Percentiles rank a stretch among this genome's conserved stretches.
These are phyloP conservation scores for Lytechinus pictus DNA, from an alignment of 35 echinoderm and acorn worm genomes.

Conservation along the genomic window DNA sequence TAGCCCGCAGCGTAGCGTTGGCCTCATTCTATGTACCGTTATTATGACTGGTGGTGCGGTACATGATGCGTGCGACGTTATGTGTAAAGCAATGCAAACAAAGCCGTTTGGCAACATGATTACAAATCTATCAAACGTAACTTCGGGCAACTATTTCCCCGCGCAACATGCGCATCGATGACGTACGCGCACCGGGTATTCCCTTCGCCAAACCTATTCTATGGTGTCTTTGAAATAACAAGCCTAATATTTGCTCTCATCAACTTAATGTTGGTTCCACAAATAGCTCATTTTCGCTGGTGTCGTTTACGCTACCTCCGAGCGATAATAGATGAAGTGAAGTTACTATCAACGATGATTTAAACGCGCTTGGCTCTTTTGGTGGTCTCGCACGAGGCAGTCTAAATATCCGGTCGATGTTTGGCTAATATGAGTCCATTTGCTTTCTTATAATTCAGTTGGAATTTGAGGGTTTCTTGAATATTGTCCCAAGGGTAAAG, in stretches of 20 bases:
- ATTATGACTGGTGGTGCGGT: slow-evolving; percentile 17
- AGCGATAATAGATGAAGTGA: slow-evolving; percentile 50
- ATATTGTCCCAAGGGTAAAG: slow-evolving; percentile 33
- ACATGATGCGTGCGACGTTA: slow-evolving; percentile 1
- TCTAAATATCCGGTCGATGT: slow-evolving; percentile 50
- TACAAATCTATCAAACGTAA: slow-evolving; percentile 14
- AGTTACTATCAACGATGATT: slow-evolving; percentile 45
- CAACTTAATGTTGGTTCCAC: slow-evolving; percentile 50
- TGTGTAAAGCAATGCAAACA: slow-evolving; percentile 38
- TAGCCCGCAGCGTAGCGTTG: slow-evolving; percentile 30
- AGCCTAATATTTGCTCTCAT: slow-evolving; percentile 49
- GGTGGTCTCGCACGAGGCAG: slow-evolving; percentile 36
- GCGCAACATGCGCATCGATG: slow-evolving; percentile 35
- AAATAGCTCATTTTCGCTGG: slow-evolving; percentile 53
- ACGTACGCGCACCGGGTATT: slow-evolving; percentile 15
- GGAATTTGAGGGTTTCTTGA: slow-evolving; percentile 43
- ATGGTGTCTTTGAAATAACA: slow-evolving; percentile 1
- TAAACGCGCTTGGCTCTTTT: slow-evolving; percentile 39
- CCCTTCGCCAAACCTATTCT: neutral
- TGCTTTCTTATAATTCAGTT: slow-evolving; percentile 49
- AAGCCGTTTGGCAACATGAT: slow-evolving; percentile 31
- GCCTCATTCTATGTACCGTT: slow-evolving; percentile 33
- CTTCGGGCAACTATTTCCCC: slow-evolving; percentile 36
- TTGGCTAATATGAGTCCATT: slow-evolving; percentile 37
- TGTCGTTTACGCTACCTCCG: slow-evolving; percentile 40